A percentile compares a stretch with the other conserved stretches of the same genome.
Conservation (phyloP, 2,797 vertebrate species). For the Sitta carolinensis region DNA sequence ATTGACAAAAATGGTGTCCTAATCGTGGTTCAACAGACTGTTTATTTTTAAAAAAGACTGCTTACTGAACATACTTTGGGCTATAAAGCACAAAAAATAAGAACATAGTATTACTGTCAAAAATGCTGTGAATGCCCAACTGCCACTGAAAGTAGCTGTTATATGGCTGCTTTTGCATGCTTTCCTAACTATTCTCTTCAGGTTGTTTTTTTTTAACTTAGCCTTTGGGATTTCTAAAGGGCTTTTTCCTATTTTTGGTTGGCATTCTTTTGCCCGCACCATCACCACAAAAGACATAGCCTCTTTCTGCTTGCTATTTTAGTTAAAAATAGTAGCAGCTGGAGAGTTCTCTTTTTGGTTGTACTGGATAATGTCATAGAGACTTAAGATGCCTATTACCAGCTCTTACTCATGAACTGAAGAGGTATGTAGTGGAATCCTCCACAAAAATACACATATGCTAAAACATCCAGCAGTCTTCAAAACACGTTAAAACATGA, state of each 20-base stretch:
- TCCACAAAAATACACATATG: background rate
- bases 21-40: conserved; percentile 34
- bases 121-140: background rate
- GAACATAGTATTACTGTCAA: background rate
- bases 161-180: background rate
- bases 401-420: background rate
- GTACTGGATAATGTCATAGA: background rate
- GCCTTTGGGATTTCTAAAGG: background rate
- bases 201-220: background rate
- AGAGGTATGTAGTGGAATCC: background rate
- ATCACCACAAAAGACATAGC: background rate
- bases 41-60: background rate
- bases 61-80: background rate
- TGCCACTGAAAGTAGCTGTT: background rate
- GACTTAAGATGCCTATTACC: background rate
- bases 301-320: background rate
- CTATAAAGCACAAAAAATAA: background rate
- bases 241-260: background rate
- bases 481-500: background rate
- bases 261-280: background rate
- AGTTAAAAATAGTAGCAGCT: background rate
- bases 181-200: background rate
- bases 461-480: background rate
- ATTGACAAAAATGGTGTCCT: conserved; percentile 19
- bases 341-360: background rate